Percentiles rank a stretch among this genome's conserved stretches.
These are phyloP conservation scores for Notechis scutatus DNA, from an alignment of 2,113 vertebrate species.

Conservation along the genomic window DNA sequence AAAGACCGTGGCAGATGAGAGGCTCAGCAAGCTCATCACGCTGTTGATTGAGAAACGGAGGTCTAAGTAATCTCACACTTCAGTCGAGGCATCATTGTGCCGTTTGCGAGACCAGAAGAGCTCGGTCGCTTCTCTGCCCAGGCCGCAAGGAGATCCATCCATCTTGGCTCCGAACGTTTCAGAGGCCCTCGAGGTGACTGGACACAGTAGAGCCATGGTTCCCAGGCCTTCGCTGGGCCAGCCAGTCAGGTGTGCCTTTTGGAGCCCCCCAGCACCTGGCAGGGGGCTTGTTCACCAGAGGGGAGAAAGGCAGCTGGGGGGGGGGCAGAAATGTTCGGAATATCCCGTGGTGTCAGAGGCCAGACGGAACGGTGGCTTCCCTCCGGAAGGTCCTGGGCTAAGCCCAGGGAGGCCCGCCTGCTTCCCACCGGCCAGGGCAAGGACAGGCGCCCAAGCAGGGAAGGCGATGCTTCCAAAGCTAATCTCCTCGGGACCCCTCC, in stretches of 20 bases:
- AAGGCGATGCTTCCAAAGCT: background rate
- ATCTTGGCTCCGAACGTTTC: background rate
- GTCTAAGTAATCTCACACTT: background rate
- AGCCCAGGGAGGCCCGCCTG: background rate
- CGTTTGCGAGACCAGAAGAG: background rate
- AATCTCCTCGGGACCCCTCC: background rate
- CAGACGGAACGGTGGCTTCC: background rate
- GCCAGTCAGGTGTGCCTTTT: background rate
- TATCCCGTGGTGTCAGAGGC: background rate
- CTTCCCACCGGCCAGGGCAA: background rate
- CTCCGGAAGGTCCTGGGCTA: background rate
- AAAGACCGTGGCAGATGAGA: background rate
- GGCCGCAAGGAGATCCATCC: background rate
- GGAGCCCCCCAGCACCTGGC: background rate
- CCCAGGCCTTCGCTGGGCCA: background rate
- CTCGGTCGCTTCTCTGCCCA: background rate
- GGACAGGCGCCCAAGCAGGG: background rate
- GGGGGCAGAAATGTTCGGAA: fast-evolving
- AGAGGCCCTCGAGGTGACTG: background rate
- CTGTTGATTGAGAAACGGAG: background rate
- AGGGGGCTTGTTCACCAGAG: background rate
- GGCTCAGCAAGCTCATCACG: background rate
- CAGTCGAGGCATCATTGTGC: background rate
- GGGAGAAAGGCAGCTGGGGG: background rate
- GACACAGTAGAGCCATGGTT: background rate